Base-by-base conservation (phyloP, 2,888 invertebrate species). In the Choristoneura rosaceana region DNA sequence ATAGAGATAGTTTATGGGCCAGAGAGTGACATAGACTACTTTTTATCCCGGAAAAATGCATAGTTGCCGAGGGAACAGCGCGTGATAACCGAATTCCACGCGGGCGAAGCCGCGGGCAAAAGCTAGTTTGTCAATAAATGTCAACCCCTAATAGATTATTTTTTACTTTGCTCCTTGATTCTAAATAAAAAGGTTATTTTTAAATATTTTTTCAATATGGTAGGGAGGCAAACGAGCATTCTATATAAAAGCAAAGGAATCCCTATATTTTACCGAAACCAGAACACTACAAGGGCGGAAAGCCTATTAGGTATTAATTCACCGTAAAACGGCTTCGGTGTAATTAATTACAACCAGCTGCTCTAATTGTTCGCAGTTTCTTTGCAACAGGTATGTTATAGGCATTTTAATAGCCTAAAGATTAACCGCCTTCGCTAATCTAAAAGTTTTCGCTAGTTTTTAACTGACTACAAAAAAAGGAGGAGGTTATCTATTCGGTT, bases 231-330 rank as follows among this genome's bases (percentile, higher is more conserved):
- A 25, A 25, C 25, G 25, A 25, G 25, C 25, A 25, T 55, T 38
- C 34, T 33, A 3, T 38, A 33, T 12, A n/a, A n/a, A 52, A 5
- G 14, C 3, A n/a, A n/a, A 14, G 8, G 59, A 59, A 34, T 9
- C n/a, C 59, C 14, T 34, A 59, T 14, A 59, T 59, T 61, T 61
- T 5, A 41, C 41, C 15, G 41, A 41, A 61, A 38, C 41, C 61
- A 61, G 38, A 41, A 41, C 15, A 33, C 52, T n/a, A 12, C 59
- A 3, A 34, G 15, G 14, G 15, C 41, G 5, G 34, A 59, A 61
- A 41, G 17, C 60, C 41, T 41, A 61, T 41, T 61, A 61, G 60
- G 34, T 61, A 41, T 61, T 61, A 61, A 61, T 61, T 61, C 12
- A 41, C 41, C 60, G 34, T 61, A 34, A 41, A 61, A 10, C 60